Evolutionary conservation across 2,797 vertebrate species (phyloP), one percentile per base, ranked within the genome.

Genomic region (Sebastes matsubarae): DNA sequence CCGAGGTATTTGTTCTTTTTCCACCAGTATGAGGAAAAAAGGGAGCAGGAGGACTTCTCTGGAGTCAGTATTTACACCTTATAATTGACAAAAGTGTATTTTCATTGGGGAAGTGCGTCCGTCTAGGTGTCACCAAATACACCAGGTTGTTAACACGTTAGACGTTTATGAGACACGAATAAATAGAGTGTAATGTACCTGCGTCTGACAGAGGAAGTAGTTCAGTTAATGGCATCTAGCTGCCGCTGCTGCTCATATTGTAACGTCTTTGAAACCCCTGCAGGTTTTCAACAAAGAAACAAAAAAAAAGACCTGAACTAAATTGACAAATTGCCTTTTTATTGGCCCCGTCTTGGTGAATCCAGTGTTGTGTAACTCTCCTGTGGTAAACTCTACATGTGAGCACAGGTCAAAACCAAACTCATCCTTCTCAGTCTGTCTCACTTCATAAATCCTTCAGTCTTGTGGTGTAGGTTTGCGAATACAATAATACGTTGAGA

Each of bases 361-460:
- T 86, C 42, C 65, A 69, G 79, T 38, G 14, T 81, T 86, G 74
- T 66, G 77, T 60, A 87, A 83, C 76, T 83, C 84, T 81, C 77
- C 57, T 83, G 87, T 78, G 80, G 87, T 87, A 57, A 72, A 70
- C 58, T 61, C 83, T 75, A 75, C 64, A 80, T 80, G 83, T 72
- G 75, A 72, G 81, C 81, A 9, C 83, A 81, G 91, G 85, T 94
- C 91, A 87, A 67, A 88, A 70, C 66, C 58, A 76, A 80, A 81
- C 80, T 85, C 88, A 88, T 90, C 86, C 70, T n/a, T 86, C 82
- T 88, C 87, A 11, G 32, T 81, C 84, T 10, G 77, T 59, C 80
- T 82, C 86, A 91, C 92, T 70, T 83, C 87, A 88, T 93, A 87
- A 93, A 91, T 91, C 83, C 82, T 79, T 92, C 88, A 85, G 34